phyloP scores from a whole-genome alignment of 2,113 vertebrate genomes.

The Paracanthobrama guichenoti region DNA sequence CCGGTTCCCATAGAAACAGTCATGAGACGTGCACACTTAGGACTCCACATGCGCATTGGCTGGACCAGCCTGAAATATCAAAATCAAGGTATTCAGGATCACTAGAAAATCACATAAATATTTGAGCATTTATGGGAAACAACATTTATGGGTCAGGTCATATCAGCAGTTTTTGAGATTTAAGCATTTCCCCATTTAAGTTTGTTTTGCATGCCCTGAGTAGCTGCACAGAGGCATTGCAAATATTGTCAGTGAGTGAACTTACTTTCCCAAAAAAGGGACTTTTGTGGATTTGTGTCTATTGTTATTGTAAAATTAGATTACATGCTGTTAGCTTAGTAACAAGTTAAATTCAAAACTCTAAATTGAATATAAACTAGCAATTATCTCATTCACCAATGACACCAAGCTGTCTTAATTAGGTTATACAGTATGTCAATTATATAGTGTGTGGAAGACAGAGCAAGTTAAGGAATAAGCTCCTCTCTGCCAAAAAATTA shows the following conservation, averaged over 20 bases:
- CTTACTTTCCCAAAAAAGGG: neutral
- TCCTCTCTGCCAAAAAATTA: conserved; percentile 1
- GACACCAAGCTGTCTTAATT: neutral
- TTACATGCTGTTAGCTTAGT: no score
- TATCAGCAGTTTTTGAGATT: no score
- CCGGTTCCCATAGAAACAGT: conserved; percentile 1
- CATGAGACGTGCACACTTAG: neutral
- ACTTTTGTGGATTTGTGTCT: neutral
- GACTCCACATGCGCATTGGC: neutral
- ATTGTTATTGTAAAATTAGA: neutral
- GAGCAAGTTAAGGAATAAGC: neutral
- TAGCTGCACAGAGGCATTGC: no score
- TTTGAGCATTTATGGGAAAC: no score
- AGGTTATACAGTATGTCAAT: neutral
- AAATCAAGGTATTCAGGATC: no score
- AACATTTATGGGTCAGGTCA: no score
- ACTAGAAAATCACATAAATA: no score
- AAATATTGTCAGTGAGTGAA: no score
- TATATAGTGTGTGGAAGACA: neutral
- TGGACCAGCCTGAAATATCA: neutral
- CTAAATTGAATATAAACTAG: neutral
- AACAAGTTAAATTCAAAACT: no score
- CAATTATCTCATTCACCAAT: neutral
- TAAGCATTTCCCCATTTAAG: no score
- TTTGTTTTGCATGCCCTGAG: no score